Base-by-base conservation (phyloP, 2,888 invertebrate species). In the Rotaria macrura region DNA sequence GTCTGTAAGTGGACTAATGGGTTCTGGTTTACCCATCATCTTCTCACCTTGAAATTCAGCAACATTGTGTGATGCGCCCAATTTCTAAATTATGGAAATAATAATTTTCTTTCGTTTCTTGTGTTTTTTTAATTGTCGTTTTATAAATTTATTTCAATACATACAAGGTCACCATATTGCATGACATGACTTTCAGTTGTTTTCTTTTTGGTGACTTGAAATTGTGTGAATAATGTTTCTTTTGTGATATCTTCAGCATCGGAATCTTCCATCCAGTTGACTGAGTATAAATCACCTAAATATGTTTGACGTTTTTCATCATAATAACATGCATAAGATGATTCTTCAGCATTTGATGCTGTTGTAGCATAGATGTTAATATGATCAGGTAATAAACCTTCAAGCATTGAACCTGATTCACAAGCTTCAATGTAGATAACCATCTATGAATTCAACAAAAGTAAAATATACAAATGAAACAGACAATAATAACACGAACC, bases 361-460 rank as follows among this genome's bases (percentile, higher is more conserved):
- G 93, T 93, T 83, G 93, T 92, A 6, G 92, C 93, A 89, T 92
- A 93, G 84, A 93, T 93, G 88, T 92, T 92, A 87, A 92, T 90
- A 88, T 92, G 89, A 34, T 90, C 89, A 0, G 92, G 91, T 49
- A 93, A 89, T 23, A 93, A 88, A 52, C 91, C 89, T 65, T 92
- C 90, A 89, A 93, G 93, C 92, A 93, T 93, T 10, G 93, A 93
- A 29, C 93, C 93, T 54, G 93, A 92, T 88, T 93, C 92, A 89
- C 93, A 93, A 4, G 93, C 93, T 89, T 93, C 93, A 85, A 93
- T 89, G 89, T 93, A 93, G 87, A 93, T 89, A 47, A 93, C 92
- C 90, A 93, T 89, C 92, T 93, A 89, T 25, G 0, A 17, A 49
- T 90, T 89, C 83, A 86, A 40, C 43, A 10, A 14, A 23, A n/a